phyloP scores from a whole-genome alignment of 1,140 invertebrate genomes.

The Drosophila sucinea region DNA sequence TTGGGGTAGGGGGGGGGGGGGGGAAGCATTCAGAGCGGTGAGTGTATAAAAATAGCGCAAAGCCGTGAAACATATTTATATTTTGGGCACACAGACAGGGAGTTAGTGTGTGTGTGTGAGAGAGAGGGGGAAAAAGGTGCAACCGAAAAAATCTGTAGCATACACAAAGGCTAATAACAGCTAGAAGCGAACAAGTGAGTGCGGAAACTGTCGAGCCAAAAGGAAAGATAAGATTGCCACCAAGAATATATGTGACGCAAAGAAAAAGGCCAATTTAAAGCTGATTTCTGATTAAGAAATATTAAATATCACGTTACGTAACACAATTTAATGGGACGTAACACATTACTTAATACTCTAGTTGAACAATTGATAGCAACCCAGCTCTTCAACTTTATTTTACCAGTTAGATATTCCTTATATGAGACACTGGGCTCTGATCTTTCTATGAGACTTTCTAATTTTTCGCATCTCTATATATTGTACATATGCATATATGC shows the following conservation, averaged over 20 bases:
- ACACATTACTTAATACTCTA: too few species aligned
- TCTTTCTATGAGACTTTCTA: background rate
- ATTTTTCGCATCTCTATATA: background rate
- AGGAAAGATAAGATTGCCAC: background rate
- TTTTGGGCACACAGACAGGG: constrained; percentile 39
- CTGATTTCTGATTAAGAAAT: background rate
- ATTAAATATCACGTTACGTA: too few species aligned
- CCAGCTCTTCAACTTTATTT: too few species aligned
- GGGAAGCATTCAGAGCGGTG: constrained; percentile 32
- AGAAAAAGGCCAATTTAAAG: background rate
- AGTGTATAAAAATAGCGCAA: constrained; percentile 72
- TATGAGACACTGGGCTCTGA: background rate
- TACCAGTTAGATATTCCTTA: too few species aligned
- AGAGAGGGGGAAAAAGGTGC: background rate
- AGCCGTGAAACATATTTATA: constrained; percentile 74
- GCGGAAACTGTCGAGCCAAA: background rate
- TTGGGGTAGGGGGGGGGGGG: background rate
- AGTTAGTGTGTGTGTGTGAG: constrained; percentile 4
- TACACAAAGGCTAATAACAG: constrained; percentile 52
- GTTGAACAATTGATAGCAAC: too few species aligned
- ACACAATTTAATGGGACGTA: too few species aligned
- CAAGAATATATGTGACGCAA: background rate
- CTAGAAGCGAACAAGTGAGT: constrained; percentile 18
- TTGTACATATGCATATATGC: background rate
- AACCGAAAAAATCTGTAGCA: constrained; percentile 24